phyloP scores from a whole-genome alignment of 1,140 invertebrate genomes.

The Contarinia nasturtii region DNA sequence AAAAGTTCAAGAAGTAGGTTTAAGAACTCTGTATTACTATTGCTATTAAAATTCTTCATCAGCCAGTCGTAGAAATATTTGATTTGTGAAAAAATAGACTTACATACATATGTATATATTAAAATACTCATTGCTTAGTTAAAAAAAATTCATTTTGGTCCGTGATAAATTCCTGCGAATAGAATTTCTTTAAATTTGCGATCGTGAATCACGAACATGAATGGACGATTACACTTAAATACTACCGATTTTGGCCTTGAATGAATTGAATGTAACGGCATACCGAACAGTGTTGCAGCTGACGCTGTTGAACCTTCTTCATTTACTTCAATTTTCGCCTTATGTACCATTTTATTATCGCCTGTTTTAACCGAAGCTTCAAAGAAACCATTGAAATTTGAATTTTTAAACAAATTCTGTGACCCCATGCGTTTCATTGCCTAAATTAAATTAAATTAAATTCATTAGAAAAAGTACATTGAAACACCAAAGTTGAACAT shows the following conservation, averaged over 20 bases:
- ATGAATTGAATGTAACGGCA: constrained; percentile 54
- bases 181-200: constrained; percentile 26
- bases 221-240: constrained; percentile 73
- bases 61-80: no score
- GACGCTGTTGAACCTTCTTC: constrained; percentile 63
- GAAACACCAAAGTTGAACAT: neutral
- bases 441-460: constrained; percentile 13
- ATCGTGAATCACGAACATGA: constrained; percentile 66
- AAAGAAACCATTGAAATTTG: constrained; percentile 42
- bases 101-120: no score
- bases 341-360: constrained; percentile 52
- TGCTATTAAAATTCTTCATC: no score
- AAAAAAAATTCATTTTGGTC: no score
- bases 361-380: constrained; percentile 28
- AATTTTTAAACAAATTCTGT: constrained; percentile 37
- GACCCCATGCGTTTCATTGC: constrained; percentile 43
- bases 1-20: no score
- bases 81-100: no score
- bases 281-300: constrained; percentile 59
- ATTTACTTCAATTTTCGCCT: constrained; percentile 58
- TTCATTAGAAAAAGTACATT: neutral
- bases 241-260: constrained; percentile 51
- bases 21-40: no score
- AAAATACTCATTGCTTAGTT: no score
- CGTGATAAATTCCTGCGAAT: constrained; percentile 60